Conservation (phyloP, 2,888 invertebrate species). For the Acleris sparsana region DNA sequence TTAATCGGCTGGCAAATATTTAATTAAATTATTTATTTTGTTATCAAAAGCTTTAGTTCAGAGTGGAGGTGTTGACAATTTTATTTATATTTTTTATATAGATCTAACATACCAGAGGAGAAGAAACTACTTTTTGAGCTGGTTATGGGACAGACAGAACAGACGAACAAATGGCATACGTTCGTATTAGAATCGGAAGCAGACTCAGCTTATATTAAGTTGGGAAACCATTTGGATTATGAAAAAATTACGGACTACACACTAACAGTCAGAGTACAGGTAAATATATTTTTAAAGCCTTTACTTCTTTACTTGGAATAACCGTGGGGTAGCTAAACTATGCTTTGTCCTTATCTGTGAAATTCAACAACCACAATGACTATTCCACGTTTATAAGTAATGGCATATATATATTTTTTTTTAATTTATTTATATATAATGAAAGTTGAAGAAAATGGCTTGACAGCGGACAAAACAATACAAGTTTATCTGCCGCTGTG, state of each 20-base stretch:
- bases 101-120: slow-evolving; percentile 90
- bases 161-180: slow-evolving; percentile 92
- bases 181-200: slow-evolving; percentile 88
- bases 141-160: slow-evolving; percentile 91
- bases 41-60: neutral
- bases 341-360: too few species aligned
- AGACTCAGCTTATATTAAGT: slow-evolving; percentile 88
- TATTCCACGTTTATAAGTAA: too few species aligned
- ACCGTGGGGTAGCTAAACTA: too few species aligned
- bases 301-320: too few species aligned
- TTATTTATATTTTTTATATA: slow-evolving; percentile 48
- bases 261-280: slow-evolving; percentile 90
- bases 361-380: too few species aligned
- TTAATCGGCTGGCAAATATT: too few species aligned
- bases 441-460: too few species aligned
- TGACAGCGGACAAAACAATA: too few species aligned
- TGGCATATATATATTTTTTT: too few species aligned
- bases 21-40: neutral
- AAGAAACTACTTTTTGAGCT: slow-evolving; percentile 90
- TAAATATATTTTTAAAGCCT: slow-evolving; percentile 54
- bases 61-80: neutral
- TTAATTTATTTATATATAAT: too few species aligned
- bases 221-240: slow-evolving; percentile 91
- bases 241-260: slow-evolving; percentile 93
- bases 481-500: too few species aligned